Percentiles rank a stretch among this genome's conserved stretches.
These are phyloP conservation scores for Ondatra zibethicus DNA, from an alignment of 2,113 vertebrate species.

Conservation along the genomic window DNA sequence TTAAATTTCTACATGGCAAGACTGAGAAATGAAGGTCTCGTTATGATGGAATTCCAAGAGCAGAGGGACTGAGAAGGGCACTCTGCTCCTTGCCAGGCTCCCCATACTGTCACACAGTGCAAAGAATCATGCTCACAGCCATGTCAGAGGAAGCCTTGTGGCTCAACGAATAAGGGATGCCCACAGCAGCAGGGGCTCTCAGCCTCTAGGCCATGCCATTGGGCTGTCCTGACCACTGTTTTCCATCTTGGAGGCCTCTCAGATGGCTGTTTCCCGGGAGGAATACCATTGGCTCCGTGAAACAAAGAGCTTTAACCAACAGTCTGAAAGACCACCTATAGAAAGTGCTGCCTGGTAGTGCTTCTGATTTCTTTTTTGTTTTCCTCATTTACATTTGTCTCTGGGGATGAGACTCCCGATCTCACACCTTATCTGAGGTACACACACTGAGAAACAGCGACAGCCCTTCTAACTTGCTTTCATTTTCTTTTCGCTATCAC, in stretches of 20 bases:
- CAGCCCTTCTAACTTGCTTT: neutral
- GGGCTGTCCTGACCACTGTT: neutral
- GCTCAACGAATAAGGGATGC: neutral
- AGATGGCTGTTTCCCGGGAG: neutral
- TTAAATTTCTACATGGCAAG: conserved; percentile 68
- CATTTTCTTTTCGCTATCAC: neutral
- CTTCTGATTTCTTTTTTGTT: neutral
- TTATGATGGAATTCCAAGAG: conserved; percentile 75
- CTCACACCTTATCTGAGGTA: neutral
- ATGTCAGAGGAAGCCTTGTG: neutral
- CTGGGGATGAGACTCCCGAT: neutral
- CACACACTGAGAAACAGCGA: neutral
- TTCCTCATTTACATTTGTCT: neutral
- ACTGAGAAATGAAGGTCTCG: conserved; percentile 78
- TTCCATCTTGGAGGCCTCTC: neutral
- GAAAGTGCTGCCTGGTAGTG: neutral
- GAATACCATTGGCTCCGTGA: neutral
- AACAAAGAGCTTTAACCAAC: conserved; percentile 17
- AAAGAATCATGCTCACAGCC: neutral
- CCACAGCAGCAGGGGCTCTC: neutral
- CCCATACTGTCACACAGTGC: neutral
- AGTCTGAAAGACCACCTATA: neutral
- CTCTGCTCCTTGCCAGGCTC: neutral
- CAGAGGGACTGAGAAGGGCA: conserved; percentile 60
- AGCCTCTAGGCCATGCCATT: neutral